Percentiles rank a stretch among this genome's conserved stretches.
phyloP scores from a whole-genome alignment of 2,797 vertebrate genomes.

The Enteromius viviparus region DNA sequence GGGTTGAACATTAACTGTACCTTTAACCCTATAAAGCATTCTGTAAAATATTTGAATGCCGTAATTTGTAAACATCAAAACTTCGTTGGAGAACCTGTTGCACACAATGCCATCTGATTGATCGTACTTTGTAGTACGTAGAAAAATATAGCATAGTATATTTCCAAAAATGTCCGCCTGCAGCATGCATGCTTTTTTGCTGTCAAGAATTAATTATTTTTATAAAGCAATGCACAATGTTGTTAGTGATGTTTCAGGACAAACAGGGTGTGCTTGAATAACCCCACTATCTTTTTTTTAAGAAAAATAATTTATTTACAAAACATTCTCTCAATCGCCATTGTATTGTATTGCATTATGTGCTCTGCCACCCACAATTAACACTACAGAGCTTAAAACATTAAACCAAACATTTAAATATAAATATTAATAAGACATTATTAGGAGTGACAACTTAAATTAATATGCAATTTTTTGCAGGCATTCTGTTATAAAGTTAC shows the following conservation, averaged over 20 bases:
- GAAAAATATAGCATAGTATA: no score
- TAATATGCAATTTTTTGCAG: no score
- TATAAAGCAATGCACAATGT: not conserved
- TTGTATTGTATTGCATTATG: not conserved
- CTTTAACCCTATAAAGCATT: not conserved
- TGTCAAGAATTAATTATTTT: not conserved
- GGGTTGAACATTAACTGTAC: not conserved
- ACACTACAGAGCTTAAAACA: not conserved
- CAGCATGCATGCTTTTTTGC: not conserved
- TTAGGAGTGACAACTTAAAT: not conserved
- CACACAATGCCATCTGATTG: not conserved
- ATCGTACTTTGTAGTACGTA: not conserved
- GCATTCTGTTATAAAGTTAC: not conserved
- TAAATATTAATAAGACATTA: not conserved
- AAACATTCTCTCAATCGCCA: not conserved
- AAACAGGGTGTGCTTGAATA: not conserved
- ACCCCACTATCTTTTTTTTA: not conserved
- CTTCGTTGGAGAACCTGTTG: not conserved
- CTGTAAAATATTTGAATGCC: not conserved
- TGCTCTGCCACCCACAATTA: not conserved
- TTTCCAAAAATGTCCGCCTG: not conserved
- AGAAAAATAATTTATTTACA: not conserved
- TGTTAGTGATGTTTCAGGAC: not conserved
- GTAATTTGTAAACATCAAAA: not conserved
- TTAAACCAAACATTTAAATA: not conserved